Evolutionary conservation across 2,113 vertebrate species (phyloP), one percentile per base, ranked within the genome.

Genomic region (Vidua chalybeata): DNA sequence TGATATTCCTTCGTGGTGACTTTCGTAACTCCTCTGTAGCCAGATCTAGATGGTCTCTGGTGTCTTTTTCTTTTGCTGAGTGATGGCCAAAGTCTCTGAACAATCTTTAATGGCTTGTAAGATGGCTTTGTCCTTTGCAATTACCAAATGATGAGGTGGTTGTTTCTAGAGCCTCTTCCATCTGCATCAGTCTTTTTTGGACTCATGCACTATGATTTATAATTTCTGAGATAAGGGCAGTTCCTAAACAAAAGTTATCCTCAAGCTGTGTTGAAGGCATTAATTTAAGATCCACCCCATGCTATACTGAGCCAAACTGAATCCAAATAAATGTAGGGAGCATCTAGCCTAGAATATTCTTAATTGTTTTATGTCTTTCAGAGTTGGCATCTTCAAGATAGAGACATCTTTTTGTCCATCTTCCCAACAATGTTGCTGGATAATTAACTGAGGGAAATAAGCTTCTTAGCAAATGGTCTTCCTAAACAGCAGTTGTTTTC

Each of bases 1-100:
- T 0, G 0, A 52, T 45, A 61, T 30, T 89, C 58, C 55, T 77
- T 73, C 59, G 26, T 0, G 2, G 17, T 56, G 41, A 58, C 63
- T 83, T 79, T 56, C 30, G 21, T 48, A 59, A n/a, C 30, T 83
- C 52, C 54, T 76, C 28, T 45, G 28, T 66, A 27, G 45, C 26
- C 35, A 69, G 18, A 4, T 27, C 51, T 62, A 37, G 14, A 23
- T 28, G 8, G 16, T 37, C 30, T 84, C 76, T 64, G 45, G 45
- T 43, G 5, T 30, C 33, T 55, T 82, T 79, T 33, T 39, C 66
- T 54, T 77, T 94, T 22, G 43, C 7, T 72, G 56, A 52, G 8
- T 26, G 59, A 22, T 66, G 31, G 3, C 27, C 27, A 80, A 51
- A 76, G 11, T n/a, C 27, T 69, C 68, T 27, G 66, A 73, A 61